phyloP scores from a whole-genome alignment of 2,888 invertebrate species.

The Nomada lathburiana region DNA sequence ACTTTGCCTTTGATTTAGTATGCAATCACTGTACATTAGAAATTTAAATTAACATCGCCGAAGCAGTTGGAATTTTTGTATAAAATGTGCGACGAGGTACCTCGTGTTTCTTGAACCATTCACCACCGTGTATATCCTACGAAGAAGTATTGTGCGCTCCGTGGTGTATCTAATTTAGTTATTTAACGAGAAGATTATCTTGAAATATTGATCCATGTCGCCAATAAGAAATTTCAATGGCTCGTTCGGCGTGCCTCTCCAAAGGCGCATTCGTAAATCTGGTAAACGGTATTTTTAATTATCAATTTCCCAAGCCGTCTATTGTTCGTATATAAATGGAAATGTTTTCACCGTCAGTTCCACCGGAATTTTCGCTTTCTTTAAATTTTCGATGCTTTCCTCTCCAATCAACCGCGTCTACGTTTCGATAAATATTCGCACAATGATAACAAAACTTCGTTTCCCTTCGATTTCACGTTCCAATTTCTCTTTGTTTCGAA shows the following conservation, averaged over 20 bases:
- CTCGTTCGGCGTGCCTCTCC: not conserved
- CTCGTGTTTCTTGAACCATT: no score
- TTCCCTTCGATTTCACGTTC: not conserved
- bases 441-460: not conserved
- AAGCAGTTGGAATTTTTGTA: slow-evolving; percentile 32
- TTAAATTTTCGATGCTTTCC: not conserved
- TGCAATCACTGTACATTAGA: slow-evolving; percentile 30
- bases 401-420: not conserved
- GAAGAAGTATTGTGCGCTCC: not conserved
- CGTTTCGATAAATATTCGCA: not conserved
- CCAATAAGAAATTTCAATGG: not conserved
- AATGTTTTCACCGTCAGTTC: not conserved
- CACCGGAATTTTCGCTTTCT: not conserved
- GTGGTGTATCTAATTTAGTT: not conserved
- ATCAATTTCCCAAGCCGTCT: not conserved
- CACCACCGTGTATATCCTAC: not conserved
- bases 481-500: slow-evolving; percentile 1
- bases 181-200: no score
- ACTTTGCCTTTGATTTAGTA: slow-evolving; percentile 13
- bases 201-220: no score
- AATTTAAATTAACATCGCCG: slow-evolving; percentile 42
- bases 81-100: not conserved
- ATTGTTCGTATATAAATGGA: not conserved
- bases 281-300: not conserved
- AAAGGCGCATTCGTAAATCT: not conserved